Evolutionary conservation across 2,888 invertebrate species (phyloP), one percentile per base, ranked within the genome.

Genomic region (Oithona nana): DNA sequence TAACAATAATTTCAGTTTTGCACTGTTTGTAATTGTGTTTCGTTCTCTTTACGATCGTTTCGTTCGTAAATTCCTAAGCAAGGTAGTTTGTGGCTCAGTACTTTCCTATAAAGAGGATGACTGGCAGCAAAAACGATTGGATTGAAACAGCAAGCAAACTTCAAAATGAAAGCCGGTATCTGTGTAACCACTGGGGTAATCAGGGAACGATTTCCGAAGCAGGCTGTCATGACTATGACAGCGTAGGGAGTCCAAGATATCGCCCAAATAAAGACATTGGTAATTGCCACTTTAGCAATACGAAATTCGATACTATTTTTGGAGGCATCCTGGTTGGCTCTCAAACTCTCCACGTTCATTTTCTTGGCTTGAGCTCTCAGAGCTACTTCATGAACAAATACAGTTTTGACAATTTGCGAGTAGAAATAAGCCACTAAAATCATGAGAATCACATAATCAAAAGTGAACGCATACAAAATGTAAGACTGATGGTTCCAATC

Each of bases 281-380:
- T 65, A 49, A 67, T 63, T 22, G 66, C 67, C 26, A 67, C 66
- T 64, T 67, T 66, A 56, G 66, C 66, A n/a, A 67, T 66, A 20
- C 66, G 61, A 57, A 66, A 64, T 52, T 67, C 67, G 20, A 63
- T 63, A 16, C 66, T 66, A 8, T 58, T 30, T 28, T 20, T n/a
- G n/a, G 20, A 30, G 39, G 4, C 30, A 20, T 39, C 57, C 20
- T 57, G 2, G 61, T 61, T 65, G 48, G 86, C 85, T 71, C 88
- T 79, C 63, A 89, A 78, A 48, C 87, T 88, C 65, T 87, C 84
- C 4, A 89, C 89, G 73, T 89, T 89, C 89, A 89, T 89, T 75
- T 89, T 89, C 75, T 88, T 89, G 61, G 89, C 89, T 75, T 89
- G 88, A 72, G 88, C 88, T 68, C 86, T 79, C 86, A 89, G 87